A percentile compares a stretch with the other conserved stretches of the same genome.
These are phyloP conservation scores for Seriola dumerili DNA, from an alignment of 2,113 vertebrate species.

Conservation along the genomic window DNA sequence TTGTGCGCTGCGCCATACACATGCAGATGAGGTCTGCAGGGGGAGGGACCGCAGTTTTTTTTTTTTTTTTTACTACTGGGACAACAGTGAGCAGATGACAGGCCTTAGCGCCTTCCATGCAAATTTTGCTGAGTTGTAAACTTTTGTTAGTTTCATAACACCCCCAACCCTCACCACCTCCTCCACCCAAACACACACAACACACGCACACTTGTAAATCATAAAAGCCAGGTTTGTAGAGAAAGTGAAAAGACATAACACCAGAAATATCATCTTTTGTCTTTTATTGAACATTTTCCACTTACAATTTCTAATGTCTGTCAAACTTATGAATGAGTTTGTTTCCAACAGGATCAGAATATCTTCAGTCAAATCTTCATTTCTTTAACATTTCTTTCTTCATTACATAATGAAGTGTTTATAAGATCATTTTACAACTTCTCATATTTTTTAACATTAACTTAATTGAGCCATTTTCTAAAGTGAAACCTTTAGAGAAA, in stretches of 20 bases:
- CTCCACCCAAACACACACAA: conserved; percentile 11
- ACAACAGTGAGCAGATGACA: conserved; percentile 72
- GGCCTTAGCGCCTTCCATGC: conserved; percentile 44
- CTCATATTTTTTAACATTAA: conserved; percentile 18
- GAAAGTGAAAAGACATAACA: conserved; percentile 49
- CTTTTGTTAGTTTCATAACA: conserved; percentile 39
- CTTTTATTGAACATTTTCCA: conserved; percentile 55
- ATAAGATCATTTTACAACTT: conserved; percentile 36
- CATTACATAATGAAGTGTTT: conserved; percentile 20
- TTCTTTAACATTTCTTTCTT: conserved; percentile 16
- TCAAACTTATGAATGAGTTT: conserved; percentile 28
- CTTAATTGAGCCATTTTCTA: conserved; percentile 46
- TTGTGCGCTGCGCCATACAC: conserved; percentile 81
- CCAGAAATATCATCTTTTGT: not conserved
- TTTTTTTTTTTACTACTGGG: conserved; percentile 6
- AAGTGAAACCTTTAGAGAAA: conserved; percentile 71
- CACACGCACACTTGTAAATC: not conserved
- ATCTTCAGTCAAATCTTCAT: conserved; percentile 19
- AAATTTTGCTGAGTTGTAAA: conserved; percentile 55
- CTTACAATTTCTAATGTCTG: conserved; percentile 16
- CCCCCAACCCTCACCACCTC: not conserved
- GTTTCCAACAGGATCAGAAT: conserved; percentile 43
- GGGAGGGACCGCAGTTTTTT: conserved; percentile 20
- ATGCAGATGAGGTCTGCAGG: conserved; percentile 80
- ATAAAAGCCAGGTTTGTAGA: not conserved